These are phyloP conservation scores for Aphelocoma coerulescens DNA, from an alignment of 2,113 vertebrate genomes.

Conservation along the genomic window DNA sequence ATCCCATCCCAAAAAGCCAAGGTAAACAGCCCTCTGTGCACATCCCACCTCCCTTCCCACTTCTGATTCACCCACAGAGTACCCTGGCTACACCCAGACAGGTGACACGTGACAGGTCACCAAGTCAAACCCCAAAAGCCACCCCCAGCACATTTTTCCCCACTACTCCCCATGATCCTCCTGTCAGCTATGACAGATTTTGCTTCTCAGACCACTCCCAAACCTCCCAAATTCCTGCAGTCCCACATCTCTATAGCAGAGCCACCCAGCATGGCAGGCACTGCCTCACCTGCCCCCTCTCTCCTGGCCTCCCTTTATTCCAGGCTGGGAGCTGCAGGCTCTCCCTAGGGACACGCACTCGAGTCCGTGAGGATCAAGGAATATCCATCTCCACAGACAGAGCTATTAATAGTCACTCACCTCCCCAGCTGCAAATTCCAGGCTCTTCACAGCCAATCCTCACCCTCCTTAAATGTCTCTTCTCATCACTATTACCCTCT, in stretches of 20 bases:
- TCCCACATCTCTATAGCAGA: not conserved
- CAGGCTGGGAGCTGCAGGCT: not conserved
- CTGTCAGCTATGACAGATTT: not conserved
- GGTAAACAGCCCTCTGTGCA: not conserved
- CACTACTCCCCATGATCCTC: rapidly evolving
- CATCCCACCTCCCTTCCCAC: not conserved
- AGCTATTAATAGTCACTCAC: not conserved
- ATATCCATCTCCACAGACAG: not conserved
- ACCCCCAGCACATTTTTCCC: not conserved
- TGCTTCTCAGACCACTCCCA: not conserved
- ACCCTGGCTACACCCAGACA: not conserved
- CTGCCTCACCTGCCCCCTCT: not conserved
- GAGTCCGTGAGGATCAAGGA: not conserved
- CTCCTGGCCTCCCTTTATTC: not conserved
- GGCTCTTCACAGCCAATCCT: not conserved
- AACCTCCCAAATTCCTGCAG: not conserved
- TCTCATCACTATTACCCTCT: not conserved
- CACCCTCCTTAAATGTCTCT: not conserved
- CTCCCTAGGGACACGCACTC: not conserved
- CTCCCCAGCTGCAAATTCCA: not conserved
- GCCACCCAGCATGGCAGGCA: not conserved
- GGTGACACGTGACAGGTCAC: not conserved
- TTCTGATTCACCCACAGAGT: not conserved
- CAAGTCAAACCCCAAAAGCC: not conserved
- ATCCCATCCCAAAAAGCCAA: not conserved